Base-by-base conservation (phyloP, 2,113 vertebrate species). In the Morone chrysops region DNA sequence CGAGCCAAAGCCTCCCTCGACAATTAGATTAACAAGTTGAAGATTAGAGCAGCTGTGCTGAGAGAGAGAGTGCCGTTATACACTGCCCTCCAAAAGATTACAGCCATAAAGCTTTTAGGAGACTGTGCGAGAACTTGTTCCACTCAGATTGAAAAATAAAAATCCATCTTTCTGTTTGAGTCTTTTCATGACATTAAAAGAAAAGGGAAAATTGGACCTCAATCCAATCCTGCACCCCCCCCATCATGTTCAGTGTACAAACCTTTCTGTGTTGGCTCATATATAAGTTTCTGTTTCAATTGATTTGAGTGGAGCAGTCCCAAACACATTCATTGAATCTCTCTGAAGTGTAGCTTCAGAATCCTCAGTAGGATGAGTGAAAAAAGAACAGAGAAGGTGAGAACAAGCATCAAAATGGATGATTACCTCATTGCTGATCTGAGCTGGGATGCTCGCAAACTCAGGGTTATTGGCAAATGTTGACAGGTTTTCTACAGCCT, bases 401-500 rank as follows among this genome's bases (percentile, higher is more conserved):
- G 48, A 78, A 60, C 3, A 69, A 67, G 61, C 45, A 57, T 73
- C 2, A 59, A 71, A 79, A 57, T 36, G 12, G 50, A 75, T 36
- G 22, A 70, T 78, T 92, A 99, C 99, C 97, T 99, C 98, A 0
- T 96, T 92, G 91, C 99, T 99, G 91, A 99, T 99, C 93, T 99
- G 97, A 18, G 99, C 98, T 0, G 99, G 97, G 81, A 99, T 95
- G 87, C 98, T 99, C 68, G 97, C 98, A 90, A 99, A 99, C 81
- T 99, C 99, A 0, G 99, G 98, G 92, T 99, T 99, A 41, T 96
- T 99, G 43, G 99, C 97, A 67, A 99, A 99, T 0, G 98, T 97
- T 0, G 98, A 97, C 81, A 99, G 88, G 87, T 99, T 99, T 91
- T 99, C 99, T 78, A 99, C 98, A 4, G 99, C 99, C 85, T 98